These are phyloP conservation scores for Lanistes nyassanus DNA, from an alignment of 1,140 invertebrate genomes.

Conservation along the genomic window DNA sequence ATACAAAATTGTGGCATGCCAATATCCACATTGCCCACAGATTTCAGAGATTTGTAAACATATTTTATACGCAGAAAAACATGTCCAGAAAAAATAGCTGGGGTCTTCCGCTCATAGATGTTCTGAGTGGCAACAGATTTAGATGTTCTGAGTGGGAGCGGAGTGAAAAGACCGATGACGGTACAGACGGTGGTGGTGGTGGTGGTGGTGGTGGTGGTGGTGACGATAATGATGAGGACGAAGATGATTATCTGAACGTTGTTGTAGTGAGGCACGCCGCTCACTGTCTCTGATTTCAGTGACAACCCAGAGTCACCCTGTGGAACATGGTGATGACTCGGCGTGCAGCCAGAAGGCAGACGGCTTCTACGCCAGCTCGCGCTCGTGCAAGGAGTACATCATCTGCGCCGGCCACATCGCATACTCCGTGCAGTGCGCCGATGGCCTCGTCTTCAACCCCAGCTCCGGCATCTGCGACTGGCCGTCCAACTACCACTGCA, in stretches of 20 bases:
- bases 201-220: not conserved
- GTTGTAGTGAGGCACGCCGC: not conserved
- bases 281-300: not conserved
- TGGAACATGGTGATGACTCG: not conserved
- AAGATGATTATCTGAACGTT: not conserved
- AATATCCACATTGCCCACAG: too few species aligned
- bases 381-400: slow-evolving; percentile 29
- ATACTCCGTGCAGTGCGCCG: slow-evolving; percentile 25
- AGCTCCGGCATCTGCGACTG: slow-evolving; percentile 30
- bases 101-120: too few species aligned
- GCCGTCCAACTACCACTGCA: slow-evolving; percentile 27
- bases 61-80: too few species aligned
- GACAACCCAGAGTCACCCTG: not conserved
- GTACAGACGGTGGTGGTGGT: not conserved
- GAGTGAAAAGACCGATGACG: not conserved
- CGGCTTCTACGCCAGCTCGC: slow-evolving; percentile 37
- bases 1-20: not conserved
- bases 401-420: slow-evolving; percentile 27
- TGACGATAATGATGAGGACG: not conserved
- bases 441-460: slow-evolving; percentile 33
- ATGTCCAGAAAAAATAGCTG: too few species aligned
- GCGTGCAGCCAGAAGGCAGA: slow-evolving; percentile 26
- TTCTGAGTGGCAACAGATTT: too few species aligned
- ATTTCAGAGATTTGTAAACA: too few species aligned
- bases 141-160: too few species aligned